phyloP scores from a whole-genome alignment of 2,888 invertebrate species.

The Gari tellinella region DNA sequence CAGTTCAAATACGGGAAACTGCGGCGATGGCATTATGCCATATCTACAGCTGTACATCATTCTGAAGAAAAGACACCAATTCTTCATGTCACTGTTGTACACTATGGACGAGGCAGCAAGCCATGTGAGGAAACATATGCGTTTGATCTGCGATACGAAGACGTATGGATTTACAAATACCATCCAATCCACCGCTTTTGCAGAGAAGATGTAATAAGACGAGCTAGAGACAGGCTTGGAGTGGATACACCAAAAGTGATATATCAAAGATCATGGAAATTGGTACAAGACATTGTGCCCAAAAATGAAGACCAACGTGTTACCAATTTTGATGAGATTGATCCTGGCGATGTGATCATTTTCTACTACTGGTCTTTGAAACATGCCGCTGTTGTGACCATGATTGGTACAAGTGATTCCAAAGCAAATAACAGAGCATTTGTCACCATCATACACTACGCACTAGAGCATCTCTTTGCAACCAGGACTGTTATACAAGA shows the following conservation, averaged over 20 bases:
- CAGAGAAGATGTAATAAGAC: slow-evolving; percentile 19
- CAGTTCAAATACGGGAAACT: slow-evolving; percentile 12
- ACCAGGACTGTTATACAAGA: slow-evolving; percentile 36
- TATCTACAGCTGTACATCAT: slow-evolving; percentile 20
- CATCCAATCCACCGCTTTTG: slow-evolving; percentile 24
- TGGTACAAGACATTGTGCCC: slow-evolving; percentile 25
- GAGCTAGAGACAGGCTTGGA: slow-evolving; percentile 28
- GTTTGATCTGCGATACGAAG: slow-evolving; percentile 21
- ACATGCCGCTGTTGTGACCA: slow-evolving; percentile 32
- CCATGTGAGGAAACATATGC: slow-evolving; percentile 20
- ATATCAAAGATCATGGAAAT: slow-evolving; percentile 17
- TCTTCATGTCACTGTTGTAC: slow-evolving; percentile 23
- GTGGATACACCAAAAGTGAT: slow-evolving; percentile 14
- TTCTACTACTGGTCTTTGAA: slow-evolving; percentile 27
- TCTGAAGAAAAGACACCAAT: not conserved
- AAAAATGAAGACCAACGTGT: slow-evolving; percentile 11
- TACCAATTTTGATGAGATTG: slow-evolving; percentile 10
- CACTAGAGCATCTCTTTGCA: slow-evolving; percentile 12
- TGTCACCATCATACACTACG: slow-evolving; percentile 37
- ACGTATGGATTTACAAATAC: slow-evolving; percentile 35
- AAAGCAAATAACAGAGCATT: slow-evolving; percentile 11
- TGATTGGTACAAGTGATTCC: slow-evolving; percentile 4
- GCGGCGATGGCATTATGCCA: slow-evolving; percentile 26
- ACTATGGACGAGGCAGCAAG: slow-evolving; percentile 13
- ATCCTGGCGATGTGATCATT: slow-evolving; percentile 17